Evolutionary conservation across 2,797 vertebrate genomes (phyloP), one percentile per base, ranked within the genome.

Genomic region (Sebastes oblongus): DNA sequence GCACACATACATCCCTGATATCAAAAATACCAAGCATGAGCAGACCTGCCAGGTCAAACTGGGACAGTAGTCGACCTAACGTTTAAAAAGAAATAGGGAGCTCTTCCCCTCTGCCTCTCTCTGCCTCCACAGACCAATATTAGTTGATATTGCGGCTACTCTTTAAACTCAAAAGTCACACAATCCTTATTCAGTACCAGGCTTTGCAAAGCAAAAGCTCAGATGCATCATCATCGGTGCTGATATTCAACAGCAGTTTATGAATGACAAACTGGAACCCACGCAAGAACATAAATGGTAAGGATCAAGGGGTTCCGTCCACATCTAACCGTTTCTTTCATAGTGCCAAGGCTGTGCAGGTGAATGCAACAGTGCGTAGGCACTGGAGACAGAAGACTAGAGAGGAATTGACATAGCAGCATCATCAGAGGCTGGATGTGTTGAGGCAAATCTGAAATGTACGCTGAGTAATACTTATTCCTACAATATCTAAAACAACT

Each of bases 11-110:
- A 70, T 42, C 32, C 10, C 1, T n/a, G 34, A 30, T 54, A 81
- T 80, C 14, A 86, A 69, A 85, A 85, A 91, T 80, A 78, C 78
- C 77, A 82, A 87, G 80, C 88, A 81, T 82, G 88, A 89, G 62
- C 86, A 84, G 86, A 92, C 92, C 54, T 91, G 91, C 39, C 39
- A 68, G 39, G 62, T 10, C 64, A 36, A 42, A 78, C 20, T 61
- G 42, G 60, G 30, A 32, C 8, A 6, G 55, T 30, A 36, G 61
- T 4, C 55, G 2, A 25, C 4, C 36, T 39, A 68, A 72, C 46
- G 34, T 69, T 61, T 22, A 55, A 67, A 61, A 67, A 50, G 52
- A 18, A 50, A 11, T 6, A 6, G 11, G 36, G 32, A 55, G 8
- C 12, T 14, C 11, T n/a, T 29, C 4, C 50, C 2, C 7, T 20